These are phyloP conservation scores for Turritopsis dohrnii DNA, from an alignment of 30 jellyfish, hydroid and myxozoan genomes.

Conservation along the genomic window DNA sequence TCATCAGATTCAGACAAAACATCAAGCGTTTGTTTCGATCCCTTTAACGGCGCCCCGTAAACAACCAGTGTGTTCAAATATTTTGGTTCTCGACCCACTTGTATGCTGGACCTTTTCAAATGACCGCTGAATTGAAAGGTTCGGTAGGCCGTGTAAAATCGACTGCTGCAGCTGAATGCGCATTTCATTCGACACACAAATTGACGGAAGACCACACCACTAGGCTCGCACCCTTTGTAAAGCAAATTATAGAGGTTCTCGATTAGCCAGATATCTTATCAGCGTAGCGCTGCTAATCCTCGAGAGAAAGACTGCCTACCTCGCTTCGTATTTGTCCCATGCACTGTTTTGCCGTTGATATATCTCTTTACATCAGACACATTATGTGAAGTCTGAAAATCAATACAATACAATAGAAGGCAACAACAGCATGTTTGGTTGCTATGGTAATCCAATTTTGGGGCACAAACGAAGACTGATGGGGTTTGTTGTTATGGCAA, in stretches of 20 bases:
- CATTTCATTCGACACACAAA: conserved; percentile 87
- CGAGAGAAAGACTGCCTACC: background rate
- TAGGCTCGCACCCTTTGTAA: background rate
- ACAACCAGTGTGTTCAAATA: conserved; percentile 72
- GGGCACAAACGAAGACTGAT: too few relatives aligned
- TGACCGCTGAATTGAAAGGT: conserved; percentile 85
- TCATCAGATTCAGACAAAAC: background rate
- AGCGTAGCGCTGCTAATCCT: background rate
- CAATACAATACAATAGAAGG: too few relatives aligned
- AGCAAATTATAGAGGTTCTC: background rate
- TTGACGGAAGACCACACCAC: conserved; percentile 47
- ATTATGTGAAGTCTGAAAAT: background rate
- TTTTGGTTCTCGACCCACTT: conserved; percentile 67
- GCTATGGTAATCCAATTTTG: too few relatives aligned
- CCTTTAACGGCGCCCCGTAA: conserved; percentile 50
- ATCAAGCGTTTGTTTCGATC: conserved; percentile 7
- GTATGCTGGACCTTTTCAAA: conserved; percentile 54
- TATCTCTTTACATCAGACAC: background rate
- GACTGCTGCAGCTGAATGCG: conserved; percentile 91
- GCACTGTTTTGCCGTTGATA: background rate
- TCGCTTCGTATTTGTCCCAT: background rate
- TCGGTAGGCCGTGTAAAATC: conserved; percentile 82
- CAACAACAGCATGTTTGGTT: too few relatives aligned
- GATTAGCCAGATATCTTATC: too few relatives aligned
- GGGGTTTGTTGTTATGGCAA: too few relatives aligned